Evolutionary conservation across 2,113 vertebrate species (phyloP).

Genomic region (Machaerirhynchus nigripectus): DNA sequence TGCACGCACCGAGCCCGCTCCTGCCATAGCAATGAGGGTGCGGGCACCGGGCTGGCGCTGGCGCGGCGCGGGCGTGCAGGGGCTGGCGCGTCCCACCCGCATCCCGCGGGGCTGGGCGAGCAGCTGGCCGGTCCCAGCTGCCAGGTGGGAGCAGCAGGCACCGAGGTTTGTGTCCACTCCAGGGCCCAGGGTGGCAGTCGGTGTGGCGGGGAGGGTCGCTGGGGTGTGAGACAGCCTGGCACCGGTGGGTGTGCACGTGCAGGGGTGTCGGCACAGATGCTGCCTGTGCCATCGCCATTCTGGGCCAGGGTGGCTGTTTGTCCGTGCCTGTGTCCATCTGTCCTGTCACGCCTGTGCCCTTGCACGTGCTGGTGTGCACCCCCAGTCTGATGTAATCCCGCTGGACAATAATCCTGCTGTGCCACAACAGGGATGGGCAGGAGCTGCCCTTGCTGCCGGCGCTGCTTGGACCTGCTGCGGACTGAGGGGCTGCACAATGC

Average conservation of each 20-base stretch:
- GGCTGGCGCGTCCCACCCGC: accelerated
- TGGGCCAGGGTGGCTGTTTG: background rate
- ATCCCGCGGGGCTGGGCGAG: accelerated
- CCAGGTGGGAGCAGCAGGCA: background rate
- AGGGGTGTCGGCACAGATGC: background rate
- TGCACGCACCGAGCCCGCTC: background rate
- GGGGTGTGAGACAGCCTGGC: background rate
- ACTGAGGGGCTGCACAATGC: background rate
- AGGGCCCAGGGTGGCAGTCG: background rate
- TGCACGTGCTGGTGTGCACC: background rate
- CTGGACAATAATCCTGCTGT: background rate
- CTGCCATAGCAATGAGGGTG: constrained; percentile 34
- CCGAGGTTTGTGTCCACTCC: background rate
- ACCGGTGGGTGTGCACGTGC: accelerated
- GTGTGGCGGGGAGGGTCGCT: accelerated
- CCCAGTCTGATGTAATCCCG: background rate
- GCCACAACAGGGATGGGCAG: background rate
- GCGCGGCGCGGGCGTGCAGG: accelerated
- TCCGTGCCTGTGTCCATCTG: background rate
- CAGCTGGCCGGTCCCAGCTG: background rate
- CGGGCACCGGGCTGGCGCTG: accelerated
- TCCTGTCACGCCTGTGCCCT: background rate
- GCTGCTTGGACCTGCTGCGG: background rate
- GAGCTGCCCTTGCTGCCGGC: background rate
- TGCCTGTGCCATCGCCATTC: accelerated